Evolutionary conservation across 2,888 invertebrate genomes (phyloP), one percentile per base, ranked within the genome.

Genomic region (Rhingia campestris): DNA sequence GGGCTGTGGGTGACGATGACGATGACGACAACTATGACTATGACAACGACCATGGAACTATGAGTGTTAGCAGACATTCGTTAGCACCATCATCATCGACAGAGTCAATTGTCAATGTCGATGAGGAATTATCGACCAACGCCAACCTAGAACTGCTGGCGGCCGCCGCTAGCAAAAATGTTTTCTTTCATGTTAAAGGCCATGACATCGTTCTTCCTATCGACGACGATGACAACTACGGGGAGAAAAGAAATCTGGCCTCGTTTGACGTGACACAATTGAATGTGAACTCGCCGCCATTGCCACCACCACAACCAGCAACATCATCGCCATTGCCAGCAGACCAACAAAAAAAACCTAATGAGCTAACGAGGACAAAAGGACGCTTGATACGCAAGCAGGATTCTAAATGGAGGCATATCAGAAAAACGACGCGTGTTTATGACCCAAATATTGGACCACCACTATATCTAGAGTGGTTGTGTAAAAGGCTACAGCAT

Each of bases 391-490:
- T 39, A 33, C 67, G 67, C 35, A 66, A 41, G 76, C 76, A 63
- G 43, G 35, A 43, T 58, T 14, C 51, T 10, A 51, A 77, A 39
- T 56, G 73, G 81, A 73, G 12, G 37, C 1, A 61, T 43, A 35
- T 67, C 10, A 53, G 51, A 58, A 77, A 43, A 56, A 47, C 14
- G 14, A 41, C 59, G 41, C 59, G 61, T 81, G 72, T 39, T 77
- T 73, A 81, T 75, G 76, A 64, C 66, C 58, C 47, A 66, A 75
- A 85, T 49, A 64, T 76, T 58, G 80, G 81, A 67, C 81, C 75
- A 35, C 81, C 82, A 47, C 56, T 82, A 59, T 86, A 86, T 75
- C 59, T 87, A 47, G 75, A 63, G 70, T 86, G 86, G 85, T 70
- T 86, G 51, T 86, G 86, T 70, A 74, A 84, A 70, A 81, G 51